Conservation (phyloP, 2,888 invertebrate genomes). For the Trachelus tabidus region DNA sequence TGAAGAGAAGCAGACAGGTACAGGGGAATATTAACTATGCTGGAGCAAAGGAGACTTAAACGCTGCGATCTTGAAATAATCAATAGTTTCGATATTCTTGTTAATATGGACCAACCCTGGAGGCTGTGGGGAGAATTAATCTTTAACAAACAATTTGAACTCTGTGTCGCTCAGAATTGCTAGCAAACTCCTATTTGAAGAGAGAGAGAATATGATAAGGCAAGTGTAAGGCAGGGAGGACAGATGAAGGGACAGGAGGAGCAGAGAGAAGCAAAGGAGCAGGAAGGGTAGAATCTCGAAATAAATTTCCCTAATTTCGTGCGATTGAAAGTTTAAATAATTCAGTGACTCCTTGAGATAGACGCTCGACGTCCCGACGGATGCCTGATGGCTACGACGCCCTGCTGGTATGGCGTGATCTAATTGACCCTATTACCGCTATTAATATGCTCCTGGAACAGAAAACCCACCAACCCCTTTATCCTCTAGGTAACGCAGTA, state of each 20-base stretch:
- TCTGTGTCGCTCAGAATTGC: not conserved
- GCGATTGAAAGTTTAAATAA: conserved; percentile 3
- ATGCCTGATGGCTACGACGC: conserved; percentile 3
- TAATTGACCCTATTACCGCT: conserved; percentile 44
- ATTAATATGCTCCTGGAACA: conserved; percentile 36
- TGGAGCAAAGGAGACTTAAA: not conserved
- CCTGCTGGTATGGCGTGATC: conserved; percentile 17
- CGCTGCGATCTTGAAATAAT: not conserved
- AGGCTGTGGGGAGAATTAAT: not conserved
- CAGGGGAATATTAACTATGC: not conserved
- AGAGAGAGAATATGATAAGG: too few species aligned
- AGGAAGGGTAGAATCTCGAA: not conserved
- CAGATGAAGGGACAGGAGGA: not conserved
- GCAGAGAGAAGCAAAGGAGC: not conserved
- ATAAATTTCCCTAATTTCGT: conserved; percentile 11
- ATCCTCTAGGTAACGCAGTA: not conserved
- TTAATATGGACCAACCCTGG: not conserved
- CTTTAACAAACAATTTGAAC: not conserved
- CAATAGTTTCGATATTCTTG: not conserved
- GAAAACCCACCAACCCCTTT: conserved; percentile 24
- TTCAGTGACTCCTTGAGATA: conserved; percentile 5
- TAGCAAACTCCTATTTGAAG: too few species aligned
- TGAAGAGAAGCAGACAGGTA: not conserved
- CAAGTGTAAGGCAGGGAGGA: too few species aligned
- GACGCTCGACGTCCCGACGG: conserved; percentile 9